Evolutionary conservation across 2,113 vertebrate genomes (phyloP), one percentile per base, ranked within the genome.

Genomic region (Pseudolaguvia tuberculata): DNA sequence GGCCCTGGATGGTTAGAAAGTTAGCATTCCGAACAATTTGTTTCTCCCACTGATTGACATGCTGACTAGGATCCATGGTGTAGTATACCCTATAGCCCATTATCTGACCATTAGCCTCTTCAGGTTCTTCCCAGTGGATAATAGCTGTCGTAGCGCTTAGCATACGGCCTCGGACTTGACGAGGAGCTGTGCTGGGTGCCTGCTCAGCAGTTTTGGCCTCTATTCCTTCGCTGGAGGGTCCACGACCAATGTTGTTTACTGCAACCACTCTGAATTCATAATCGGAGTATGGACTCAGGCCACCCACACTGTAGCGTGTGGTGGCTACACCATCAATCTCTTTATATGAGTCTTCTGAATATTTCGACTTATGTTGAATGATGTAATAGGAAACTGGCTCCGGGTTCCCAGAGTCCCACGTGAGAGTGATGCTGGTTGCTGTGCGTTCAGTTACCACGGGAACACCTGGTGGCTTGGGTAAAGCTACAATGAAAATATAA

Each of bases 341-440:
- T 83, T 99, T 98, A 85, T 94, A 98, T 0, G 85, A 84, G 87
- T 97, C 96, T 58, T 98, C 97, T 0, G 94, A 94, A 83, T 88
- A 90, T 85, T 96, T 97, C 81, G 96, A 93, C 86, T 95, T 96
- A 90, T 98, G 95, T 70, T 97, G 95, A 79, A 99, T 98, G 88
- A 98, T 95, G 87, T 99, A 99, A 82, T 98, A 97, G 79, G 96
- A 95, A 78, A 99, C 94, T 0, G 96, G 96, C 78, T 99, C 97
- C 17, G 97, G 96, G 83, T 99, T 99, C 74, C 96, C 97, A 61
- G 97, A 99, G 86, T 99, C 97, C 97, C 97, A 99, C 0, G 96
- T 97, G 86, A 99, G 74, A 0, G 97, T 99, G 83, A 99, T 98
- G 89, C 97, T 99, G 56, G 97, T 99, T 27, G 96, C 97, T 48